Conservation (phyloP, 92 coral and sea anemone genomes). For the Plumapathes pennacea region DNA sequence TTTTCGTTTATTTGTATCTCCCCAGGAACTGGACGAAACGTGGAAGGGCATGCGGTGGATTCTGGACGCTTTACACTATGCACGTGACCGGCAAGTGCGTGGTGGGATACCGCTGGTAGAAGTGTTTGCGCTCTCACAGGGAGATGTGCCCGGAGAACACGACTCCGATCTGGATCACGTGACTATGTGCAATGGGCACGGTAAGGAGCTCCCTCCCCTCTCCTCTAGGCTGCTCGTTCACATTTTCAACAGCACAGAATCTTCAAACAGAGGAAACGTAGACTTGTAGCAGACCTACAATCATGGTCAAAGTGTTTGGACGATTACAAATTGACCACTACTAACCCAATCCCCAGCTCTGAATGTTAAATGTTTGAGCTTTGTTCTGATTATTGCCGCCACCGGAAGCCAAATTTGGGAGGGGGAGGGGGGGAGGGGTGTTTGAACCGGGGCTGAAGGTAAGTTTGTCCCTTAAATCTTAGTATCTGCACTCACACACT, state of each 20-base stretch:
- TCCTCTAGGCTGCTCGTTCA: too few species aligned
- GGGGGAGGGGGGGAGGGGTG: too few species aligned
- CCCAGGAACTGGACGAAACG: slow-evolving; percentile 91
- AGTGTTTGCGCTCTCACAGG: slow-evolving; percentile 67
- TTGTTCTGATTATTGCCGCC: too few species aligned
- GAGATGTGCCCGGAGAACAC: slow-evolving; percentile 31
- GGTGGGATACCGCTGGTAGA: slow-evolving; percentile 99
- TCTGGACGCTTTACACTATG: slow-evolving; percentile 91
- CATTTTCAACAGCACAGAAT: too few species aligned
- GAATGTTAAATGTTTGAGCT: too few species aligned
- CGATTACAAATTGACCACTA: too few species aligned
- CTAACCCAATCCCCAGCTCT: too few species aligned
- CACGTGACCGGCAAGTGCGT: slow-evolving; percentile 96
- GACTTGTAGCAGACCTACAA: background rate
- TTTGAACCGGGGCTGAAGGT: too few species aligned
- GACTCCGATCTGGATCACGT: slow-evolving; percentile 29
- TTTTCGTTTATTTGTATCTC: background rate
- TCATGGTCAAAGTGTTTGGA: background rate
- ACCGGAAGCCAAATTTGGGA: too few species aligned
- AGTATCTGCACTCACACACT: too few species aligned
- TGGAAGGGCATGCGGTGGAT: slow-evolving; percentile 99
- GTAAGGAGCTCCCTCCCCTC: slow-evolving; percentile 1
- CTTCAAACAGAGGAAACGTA: too few species aligned
- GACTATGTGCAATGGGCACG: slow-evolving; percentile 26
- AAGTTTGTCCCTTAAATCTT: too few species aligned